Base-by-base conservation (phyloP, 1,140 invertebrate genomes). In the Centruroides vittatus region DNA sequence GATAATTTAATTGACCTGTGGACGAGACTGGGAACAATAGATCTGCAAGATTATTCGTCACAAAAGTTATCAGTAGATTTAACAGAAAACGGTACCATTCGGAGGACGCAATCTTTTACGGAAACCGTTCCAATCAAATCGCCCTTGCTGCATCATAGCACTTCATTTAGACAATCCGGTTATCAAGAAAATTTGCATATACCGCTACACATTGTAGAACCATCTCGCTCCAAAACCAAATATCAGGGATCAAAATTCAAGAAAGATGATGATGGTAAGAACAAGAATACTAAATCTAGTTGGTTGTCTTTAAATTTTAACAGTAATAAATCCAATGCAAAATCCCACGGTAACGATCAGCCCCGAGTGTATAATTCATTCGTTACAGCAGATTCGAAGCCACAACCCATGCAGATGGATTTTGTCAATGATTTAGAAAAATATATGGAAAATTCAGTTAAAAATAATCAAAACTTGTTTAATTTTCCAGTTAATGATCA, bases 271-370 rank as follows among this genome's bases (percentile, higher is more conserved):
- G 68, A 81, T 46, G 71, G 70, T 8, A 68, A 69, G 12, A 65
- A 69, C 9, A 4, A 72, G 7, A 50, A 52, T 55, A 41, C 41
- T 41, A 41, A 41, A 8, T 88, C 88, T 71, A 82, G 84, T 50
- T 86, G 85, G 34, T 41, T 41, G 8, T 41, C 41, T 41, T 8
- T 41, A 41, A 41, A 41, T 41, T 41, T 41, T 41, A 41, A 41
- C 36, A 41, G 36, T 41, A 41, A 41, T 8, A 41, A 41, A 41
- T 41, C 41, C 8, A 41, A 41, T 41, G 41, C 41, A 41, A 41
- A 41, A 41, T 88, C 86, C 0, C 69, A 89, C 48, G 86, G 86
- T 0, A 76, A 86, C 58, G 87, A 85, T 66, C 82, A 84, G 72
- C 71, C 83, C 49, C 75, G 65, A 48, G 65, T 79, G 71, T 61